phyloP scores from a whole-genome alignment of 1,140 invertebrate genomes.

The Drosophila elegans region DNA sequence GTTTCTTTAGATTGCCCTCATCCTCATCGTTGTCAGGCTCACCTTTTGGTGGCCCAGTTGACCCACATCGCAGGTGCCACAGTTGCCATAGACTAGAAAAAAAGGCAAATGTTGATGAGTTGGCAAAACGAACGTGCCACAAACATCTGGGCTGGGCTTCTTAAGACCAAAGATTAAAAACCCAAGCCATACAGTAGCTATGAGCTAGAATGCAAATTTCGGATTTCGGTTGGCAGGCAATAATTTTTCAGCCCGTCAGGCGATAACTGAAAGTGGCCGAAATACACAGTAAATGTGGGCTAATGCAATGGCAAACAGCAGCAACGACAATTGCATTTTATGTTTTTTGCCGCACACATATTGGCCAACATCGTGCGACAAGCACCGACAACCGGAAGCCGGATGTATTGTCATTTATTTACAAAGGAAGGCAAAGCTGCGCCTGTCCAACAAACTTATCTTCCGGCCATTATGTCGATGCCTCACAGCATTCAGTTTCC shows the following conservation, averaged over 20 bases:
- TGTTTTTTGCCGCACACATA: slow-evolving; percentile 11
- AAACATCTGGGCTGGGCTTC: slow-evolving; percentile 23
- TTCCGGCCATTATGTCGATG: slow-evolving; percentile 44
- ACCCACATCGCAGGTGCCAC: slow-evolving; percentile 40
- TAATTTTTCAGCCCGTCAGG: slow-evolving; percentile 17
- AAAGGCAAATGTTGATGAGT: slow-evolving; percentile 27
- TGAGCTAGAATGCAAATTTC: slow-evolving; percentile 24
- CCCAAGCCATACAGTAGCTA: too few relatives aligned
- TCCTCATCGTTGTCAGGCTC: slow-evolving; percentile 45
- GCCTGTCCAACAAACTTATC: slow-evolving; percentile 49
- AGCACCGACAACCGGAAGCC: slow-evolving; percentile 36
- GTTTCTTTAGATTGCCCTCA: slow-evolving; percentile 26
- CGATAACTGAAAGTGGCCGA: slow-evolving; percentile 15
- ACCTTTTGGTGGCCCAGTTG: slow-evolving; percentile 33
- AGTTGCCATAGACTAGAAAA: slow-evolving; percentile 3
- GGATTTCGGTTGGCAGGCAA: slow-evolving; percentile 20
- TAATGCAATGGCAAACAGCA: slow-evolving; percentile 17
- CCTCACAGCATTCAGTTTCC: slow-evolving; percentile 19
- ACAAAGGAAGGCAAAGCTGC: slow-evolving; percentile 50
- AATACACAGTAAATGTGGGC: slow-evolving; percentile 20
- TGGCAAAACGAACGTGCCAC: slow-evolving; percentile 38
- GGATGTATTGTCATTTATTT: slow-evolving; percentile 62
- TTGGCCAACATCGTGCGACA: slow-evolving; percentile 15
- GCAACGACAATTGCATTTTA: slow-evolving; percentile 37
- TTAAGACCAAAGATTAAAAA: slow-evolving; percentile 24